Conservation (phyloP, 1,140 invertebrate species). For the Schmidtea mediterranea region DNA sequence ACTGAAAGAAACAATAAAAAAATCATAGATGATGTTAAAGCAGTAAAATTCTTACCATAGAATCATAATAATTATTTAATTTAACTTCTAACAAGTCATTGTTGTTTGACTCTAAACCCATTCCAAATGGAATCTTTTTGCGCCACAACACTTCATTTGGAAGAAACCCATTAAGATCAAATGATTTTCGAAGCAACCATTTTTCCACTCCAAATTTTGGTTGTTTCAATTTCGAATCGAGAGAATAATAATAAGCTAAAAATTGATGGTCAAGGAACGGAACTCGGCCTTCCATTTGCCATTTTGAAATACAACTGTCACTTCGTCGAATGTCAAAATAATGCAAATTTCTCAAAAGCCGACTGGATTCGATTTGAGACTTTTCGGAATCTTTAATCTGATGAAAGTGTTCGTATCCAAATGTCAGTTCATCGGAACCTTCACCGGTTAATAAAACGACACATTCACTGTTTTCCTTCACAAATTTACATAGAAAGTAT, state of each 20-base stretch:
- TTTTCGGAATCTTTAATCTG: conserved; percentile 42
- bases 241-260: conserved; percentile 22
- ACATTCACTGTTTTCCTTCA: conserved; percentile 39
- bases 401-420: conserved; percentile 63
- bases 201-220: conserved; percentile 55
- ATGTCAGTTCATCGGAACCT: conserved; percentile 59
- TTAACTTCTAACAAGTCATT: no score
- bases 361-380: conserved; percentile 48
- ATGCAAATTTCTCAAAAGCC: conserved; percentile 43
- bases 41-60: no score
- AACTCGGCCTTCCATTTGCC: conserved; percentile 44
- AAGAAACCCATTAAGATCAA: no score
- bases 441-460: conserved; percentile 54
- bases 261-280: conserved; percentile 64
- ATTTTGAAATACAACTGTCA: conserved; percentile 40
- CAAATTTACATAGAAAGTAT: conserved; percentile 43
- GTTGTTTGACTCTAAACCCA: no score
- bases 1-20: no score
- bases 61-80: no score
- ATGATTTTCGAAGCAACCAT: conserved; percentile 36
- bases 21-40: no score
- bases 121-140: no score
- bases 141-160: no score
- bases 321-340: conserved; percentile 57
- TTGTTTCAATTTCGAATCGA: conserved; percentile 38